Evolutionary conservation across 2,888 invertebrate species (phyloP).

Genomic region (Drosophila infuscata): DNA sequence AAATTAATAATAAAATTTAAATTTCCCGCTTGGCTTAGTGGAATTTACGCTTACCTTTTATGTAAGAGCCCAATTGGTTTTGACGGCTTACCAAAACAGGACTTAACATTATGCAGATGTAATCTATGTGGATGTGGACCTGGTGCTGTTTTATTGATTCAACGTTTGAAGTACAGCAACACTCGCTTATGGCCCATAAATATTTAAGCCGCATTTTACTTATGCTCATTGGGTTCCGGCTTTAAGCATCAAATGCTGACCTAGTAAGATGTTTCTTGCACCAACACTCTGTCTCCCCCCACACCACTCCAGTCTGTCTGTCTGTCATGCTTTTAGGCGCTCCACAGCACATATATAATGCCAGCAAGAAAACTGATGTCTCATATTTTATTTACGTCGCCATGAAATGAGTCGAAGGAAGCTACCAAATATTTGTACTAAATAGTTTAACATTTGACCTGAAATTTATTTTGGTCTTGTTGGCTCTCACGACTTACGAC

Average conservation of each 20-base stretch:
- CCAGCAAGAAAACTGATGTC: constrained; percentile 31
- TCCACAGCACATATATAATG: constrained; percentile 44
- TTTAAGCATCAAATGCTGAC: constrained; percentile 69
- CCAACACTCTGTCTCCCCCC: not conserved
- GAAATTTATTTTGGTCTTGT: constrained; percentile 54
- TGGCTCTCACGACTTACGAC: constrained; percentile 1
- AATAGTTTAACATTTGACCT: constrained; percentile 69
- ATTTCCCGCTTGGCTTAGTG: constrained; percentile 26
- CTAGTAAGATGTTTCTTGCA: constrained; percentile 49
- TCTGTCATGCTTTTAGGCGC: constrained; percentile 29
- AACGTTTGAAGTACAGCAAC: constrained; percentile 44
- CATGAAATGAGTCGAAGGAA: constrained; percentile 59
- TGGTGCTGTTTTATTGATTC: constrained; percentile 22
- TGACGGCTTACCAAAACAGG: constrained; percentile 22
- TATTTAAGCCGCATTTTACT: constrained; percentile 50
- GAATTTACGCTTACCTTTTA: constrained; percentile 32
- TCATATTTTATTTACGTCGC: constrained; percentile 73
- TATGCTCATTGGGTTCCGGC: constrained; percentile 35
- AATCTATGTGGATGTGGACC: constrained; percentile 30
- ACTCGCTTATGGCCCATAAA: constrained; percentile 42
- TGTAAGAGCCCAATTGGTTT: constrained; percentile 42
- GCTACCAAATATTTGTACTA: constrained; percentile 52
- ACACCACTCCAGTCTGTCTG: not conserved
- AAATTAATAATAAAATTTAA: constrained; percentile 25
- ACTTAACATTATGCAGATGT: constrained; percentile 18